These are phyloP conservation scores for Drosophila melanosoma DNA, from an alignment of 2,888 invertebrate genomes.

Conservation along the genomic window DNA sequence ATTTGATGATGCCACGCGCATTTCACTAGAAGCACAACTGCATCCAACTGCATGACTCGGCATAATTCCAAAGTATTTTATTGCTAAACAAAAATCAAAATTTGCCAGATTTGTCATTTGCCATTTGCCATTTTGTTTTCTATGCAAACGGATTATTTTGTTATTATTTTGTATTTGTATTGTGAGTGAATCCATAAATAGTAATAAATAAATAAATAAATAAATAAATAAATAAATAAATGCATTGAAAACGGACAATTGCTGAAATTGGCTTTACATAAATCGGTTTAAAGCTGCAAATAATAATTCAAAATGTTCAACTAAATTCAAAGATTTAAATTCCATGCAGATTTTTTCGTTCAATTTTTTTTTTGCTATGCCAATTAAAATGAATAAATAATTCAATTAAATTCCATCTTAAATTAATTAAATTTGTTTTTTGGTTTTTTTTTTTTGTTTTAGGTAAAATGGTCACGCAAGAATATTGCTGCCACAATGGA, in stretches of 20 bases:
- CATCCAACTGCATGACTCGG: neutral
- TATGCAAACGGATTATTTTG: neutral
- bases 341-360: neutral
- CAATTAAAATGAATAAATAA: neutral
- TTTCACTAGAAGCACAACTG: neutral
- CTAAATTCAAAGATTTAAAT: neutral
- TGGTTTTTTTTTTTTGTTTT: neutral
- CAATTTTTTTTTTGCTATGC: neutral
- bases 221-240: neutral
- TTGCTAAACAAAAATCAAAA: neutral
- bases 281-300: neutral
- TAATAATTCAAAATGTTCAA: neutral
- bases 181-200: neutral
- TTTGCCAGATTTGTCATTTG: neutral
- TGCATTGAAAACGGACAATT: neutral
- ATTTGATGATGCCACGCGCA: neutral
- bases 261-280: neutral
- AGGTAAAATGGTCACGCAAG: constrained; percentile 88
- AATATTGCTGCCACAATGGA: constrained; percentile 89
- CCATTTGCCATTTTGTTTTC: neutral
- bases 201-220: neutral
- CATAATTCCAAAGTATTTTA: neutral
- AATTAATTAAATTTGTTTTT: neutral
- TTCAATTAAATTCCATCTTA: neutral
- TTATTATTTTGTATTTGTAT: neutral